Conservation (phyloP, 1,140 invertebrate genomes). For the Bemisia tabaci region DNA sequence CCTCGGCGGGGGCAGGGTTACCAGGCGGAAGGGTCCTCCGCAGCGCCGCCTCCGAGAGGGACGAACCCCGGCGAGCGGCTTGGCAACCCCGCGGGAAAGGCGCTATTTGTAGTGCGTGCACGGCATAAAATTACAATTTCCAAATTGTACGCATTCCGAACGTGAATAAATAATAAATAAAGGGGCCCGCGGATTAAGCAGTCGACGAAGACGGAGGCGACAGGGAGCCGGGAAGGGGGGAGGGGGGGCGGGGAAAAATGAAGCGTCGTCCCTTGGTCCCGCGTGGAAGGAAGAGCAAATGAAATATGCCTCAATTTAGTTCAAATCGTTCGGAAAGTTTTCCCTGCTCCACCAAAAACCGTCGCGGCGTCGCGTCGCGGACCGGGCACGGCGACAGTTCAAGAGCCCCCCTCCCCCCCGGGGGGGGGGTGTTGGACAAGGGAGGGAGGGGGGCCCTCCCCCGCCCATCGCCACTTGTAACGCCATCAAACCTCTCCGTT, state of each 20-base stretch:
- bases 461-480: neutral
- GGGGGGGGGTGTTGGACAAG: neutral
- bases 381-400: neutral
- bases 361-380: neutral
- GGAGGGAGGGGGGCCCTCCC: too few relatives aligned
- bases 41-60: too few relatives aligned
- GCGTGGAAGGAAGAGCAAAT: neutral
- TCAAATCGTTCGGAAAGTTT: neutral
- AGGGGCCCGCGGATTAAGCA: neutral
- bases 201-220: neutral
- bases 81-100: too few relatives aligned
- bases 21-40: too few relatives aligned
- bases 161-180: neutral
- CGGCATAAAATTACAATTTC: neutral
- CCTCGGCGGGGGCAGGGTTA: too few relatives aligned
- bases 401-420: neutral
- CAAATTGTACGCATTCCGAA: neutral
- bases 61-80: too few relatives aligned
- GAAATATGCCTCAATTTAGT: neutral
- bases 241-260: neutral
- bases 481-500: too few relatives aligned
- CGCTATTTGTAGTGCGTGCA: neutral
- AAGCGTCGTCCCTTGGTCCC: neutral
- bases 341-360: neutral
- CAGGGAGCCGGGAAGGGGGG: neutral